phyloP scores from a whole-genome alignment of 1,140 invertebrate species.

The Subanguina moxae region DNA sequence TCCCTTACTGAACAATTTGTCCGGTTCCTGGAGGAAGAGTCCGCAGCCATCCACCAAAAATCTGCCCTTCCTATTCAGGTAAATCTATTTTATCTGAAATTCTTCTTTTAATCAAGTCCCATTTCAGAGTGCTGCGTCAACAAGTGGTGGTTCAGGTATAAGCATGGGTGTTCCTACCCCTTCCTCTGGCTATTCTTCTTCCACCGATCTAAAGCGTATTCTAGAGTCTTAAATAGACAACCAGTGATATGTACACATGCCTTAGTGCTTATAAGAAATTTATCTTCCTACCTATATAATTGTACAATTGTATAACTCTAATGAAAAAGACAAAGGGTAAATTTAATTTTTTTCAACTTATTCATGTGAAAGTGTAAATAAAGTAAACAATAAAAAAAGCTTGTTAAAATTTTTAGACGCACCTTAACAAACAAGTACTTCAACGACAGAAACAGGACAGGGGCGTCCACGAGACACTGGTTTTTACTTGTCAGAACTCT shows the following conservation, averaged over 20 bases:
- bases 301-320: too few species aligned
- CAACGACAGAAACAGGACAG: too few species aligned
- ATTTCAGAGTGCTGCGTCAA: not conserved
- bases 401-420: too few species aligned
- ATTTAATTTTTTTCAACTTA: too few species aligned
- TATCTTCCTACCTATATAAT: too few species aligned
- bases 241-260: conserved; percentile 1
- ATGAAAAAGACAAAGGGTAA: too few species aligned
- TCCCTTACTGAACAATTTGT: conserved; percentile 40
- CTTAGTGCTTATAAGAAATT: not conserved
- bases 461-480: too few species aligned
- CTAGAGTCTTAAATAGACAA: not conserved
- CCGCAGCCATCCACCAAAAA: conserved; percentile 4
- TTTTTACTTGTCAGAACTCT: too few species aligned
- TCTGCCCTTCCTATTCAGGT: conserved; percentile 4
- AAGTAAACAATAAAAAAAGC: too few species aligned
- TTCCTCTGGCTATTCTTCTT: not conserved
- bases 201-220: not conserved
- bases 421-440: too few species aligned
- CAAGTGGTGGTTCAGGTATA: not conserved
- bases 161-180: not conserved
- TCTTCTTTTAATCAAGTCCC: too few species aligned
- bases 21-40: conserved; percentile 30
- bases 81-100: not conserved
- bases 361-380: too few species aligned